A percentile compares a stretch with the other conserved stretches of the same genome.
These are phyloP conservation scores for Eurystomus gularis DNA, from an alignment of 2,113 vertebrate species.

Conservation along the genomic window DNA sequence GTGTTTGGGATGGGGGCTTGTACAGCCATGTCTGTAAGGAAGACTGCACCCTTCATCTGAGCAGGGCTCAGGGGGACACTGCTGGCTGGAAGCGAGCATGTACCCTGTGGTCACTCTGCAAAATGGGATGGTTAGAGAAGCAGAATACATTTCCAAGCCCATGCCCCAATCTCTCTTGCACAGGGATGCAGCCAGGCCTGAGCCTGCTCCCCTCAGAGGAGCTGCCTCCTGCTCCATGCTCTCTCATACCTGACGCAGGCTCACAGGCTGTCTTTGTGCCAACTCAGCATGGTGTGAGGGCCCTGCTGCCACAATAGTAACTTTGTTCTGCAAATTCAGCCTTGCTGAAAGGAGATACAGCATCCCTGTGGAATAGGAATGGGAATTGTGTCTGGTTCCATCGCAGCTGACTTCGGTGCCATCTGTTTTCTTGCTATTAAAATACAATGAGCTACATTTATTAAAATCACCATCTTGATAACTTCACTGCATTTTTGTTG, in stretches of 20 bases:
- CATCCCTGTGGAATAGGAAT: neutral
- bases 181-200: neutral
- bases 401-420: neutral
- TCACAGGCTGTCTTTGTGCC: neutral
- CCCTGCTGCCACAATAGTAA: neutral
- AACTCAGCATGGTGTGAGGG: neutral
- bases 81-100: accelerated
- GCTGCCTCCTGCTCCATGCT: neutral
- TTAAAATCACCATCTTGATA: neutral
- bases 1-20: neutral
- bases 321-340: conserved; percentile 37
- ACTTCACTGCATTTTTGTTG: neutral
- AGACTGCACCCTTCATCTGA: neutral
- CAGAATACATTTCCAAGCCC: neutral
- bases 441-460: neutral
- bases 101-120: neutral
- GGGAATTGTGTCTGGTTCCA: neutral
- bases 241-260: neutral
- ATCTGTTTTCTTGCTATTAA: neutral
- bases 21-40: neutral
- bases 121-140: neutral
- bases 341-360: neutral
- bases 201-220: neutral
- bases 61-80: accelerated
- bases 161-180: neutral